Evolutionary conservation across 2,888 invertebrate species (phyloP), one percentile per base, ranked within the genome.

Genomic region (Drosophila siamana): DNA sequence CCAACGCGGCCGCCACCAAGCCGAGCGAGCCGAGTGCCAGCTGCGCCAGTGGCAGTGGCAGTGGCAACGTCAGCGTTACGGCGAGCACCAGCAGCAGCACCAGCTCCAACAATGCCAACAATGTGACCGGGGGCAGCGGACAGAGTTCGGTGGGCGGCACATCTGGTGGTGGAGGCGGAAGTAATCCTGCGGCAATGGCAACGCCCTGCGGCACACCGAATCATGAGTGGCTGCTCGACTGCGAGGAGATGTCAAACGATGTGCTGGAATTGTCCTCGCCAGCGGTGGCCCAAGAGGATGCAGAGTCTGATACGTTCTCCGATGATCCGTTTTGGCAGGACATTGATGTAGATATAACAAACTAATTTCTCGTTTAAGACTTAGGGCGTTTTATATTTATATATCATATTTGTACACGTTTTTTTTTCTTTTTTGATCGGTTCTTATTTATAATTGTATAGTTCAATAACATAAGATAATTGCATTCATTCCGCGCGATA

Each of bases 321-420:
- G 94, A 94, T 83, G 94, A 94, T 83, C 93, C 93, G 19, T 93
- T 94, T 41, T 94, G 94, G 94, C 93, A 94, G n/a, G 94, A 94
- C 81, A 93, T 93, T 89, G 94, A 94, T 83, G 92, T 93, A n/a
- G 94, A 94, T 76, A 92, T 93, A 26, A 93, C 87, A 8, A 90
- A 87, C 64, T 72, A 15, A 75, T 40, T 50, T 50, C 7, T 13
- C 4, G 4, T 26, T 6, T 5, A 26, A 6, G 6, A 6, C 26
- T 26, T 26, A 7, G 26, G 26, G 7, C 26, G 6, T 26, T 26
- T 26, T 4, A 24, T 26, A 26, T 7, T n/a, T n/a, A n/a, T n/a
- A n/a, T n/a, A n/a, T n/a, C n/a, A n/a, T n/a, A 19, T 3, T 19
- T 19, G 19, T 19, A 19, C 3, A 19, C 4, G 2, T 16, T 52